Evolutionary conservation across 2,888 invertebrate species (phyloP).

Genomic region (Acanthosepion esculentum): DNA sequence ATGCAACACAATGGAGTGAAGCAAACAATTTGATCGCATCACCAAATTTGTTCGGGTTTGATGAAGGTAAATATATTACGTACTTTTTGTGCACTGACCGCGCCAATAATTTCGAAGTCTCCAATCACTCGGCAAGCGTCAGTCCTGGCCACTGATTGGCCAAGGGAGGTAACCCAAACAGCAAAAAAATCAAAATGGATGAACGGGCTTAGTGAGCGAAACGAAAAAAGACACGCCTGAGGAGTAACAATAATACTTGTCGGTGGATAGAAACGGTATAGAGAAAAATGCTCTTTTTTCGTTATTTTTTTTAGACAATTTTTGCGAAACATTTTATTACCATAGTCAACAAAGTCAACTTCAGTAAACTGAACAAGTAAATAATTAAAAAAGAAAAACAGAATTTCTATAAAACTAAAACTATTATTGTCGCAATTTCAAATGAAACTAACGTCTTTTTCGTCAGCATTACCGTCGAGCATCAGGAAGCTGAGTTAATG

Average conservation of each 20-base stretch:
- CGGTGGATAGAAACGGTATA: neutral
- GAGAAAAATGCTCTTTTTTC: neutral
- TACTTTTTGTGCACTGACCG: conserved; percentile 13
- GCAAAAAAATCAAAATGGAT: neutral
- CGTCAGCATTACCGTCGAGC: neutral
- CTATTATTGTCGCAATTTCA: neutral
- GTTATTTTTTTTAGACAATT: neutral
- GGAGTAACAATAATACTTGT: neutral
- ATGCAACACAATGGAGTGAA: neutral
- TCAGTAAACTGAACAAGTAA: neutral
- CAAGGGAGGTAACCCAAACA: neutral
- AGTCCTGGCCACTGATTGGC: neutral
- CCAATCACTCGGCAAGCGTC: neutral
- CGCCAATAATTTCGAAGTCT: neutral
- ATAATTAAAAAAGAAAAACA: no score
- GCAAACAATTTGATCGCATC: neutral
- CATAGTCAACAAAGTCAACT: neutral
- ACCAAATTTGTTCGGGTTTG: neutral
- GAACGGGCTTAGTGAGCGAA: neutral
- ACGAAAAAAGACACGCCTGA: conserved; percentile 8
- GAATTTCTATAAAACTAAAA: neutral
- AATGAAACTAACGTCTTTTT: neutral
- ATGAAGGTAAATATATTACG: conserved; percentile 1
- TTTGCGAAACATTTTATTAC: neutral
- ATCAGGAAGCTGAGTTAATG: neutral